Evolutionary conservation across 2,113 vertebrate species (phyloP).

Genomic region (human (Homo sapiens)): DNA sequence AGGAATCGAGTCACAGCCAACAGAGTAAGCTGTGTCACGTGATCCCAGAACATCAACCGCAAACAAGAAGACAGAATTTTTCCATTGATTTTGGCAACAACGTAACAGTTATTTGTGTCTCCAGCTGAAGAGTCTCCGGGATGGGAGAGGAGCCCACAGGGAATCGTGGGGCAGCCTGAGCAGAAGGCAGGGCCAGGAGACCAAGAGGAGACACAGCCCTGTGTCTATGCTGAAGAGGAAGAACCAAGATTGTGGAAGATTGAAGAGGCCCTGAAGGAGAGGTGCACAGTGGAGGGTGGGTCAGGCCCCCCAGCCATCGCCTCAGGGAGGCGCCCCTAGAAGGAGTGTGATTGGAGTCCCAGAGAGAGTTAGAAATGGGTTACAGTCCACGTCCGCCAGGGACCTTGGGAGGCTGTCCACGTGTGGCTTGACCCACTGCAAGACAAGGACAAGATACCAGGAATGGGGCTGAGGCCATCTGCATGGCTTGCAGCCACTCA

Average conservation of each 20-base stretch:
- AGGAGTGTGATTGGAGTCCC: background rate
- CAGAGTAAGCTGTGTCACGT: rapidly evolving
- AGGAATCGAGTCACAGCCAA: rapidly evolving
- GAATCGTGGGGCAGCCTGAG: rapidly evolving
- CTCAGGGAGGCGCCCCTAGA: rapidly evolving
- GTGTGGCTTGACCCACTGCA: background rate
- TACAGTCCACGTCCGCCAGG: rapidly evolving
- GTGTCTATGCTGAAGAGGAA: background rate
- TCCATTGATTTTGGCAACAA: rapidly evolving
- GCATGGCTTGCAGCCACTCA: too few relatives aligned
- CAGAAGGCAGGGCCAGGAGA: background rate
- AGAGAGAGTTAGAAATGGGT: background rate
- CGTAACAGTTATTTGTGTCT: rapidly evolving
- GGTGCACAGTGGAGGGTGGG: rapidly evolving
- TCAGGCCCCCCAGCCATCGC: background rate
- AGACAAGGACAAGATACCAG: background rate
- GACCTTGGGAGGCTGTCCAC: rapidly evolving
- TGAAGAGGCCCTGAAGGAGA: background rate
- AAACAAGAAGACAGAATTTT: rapidly evolving
- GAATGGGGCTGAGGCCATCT: rapidly evolving
- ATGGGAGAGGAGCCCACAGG: background rate
- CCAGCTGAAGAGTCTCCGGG: background rate
- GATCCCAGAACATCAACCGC: rapidly evolving
- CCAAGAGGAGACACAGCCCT: rapidly evolving
- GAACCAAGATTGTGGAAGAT: rapidly evolving